A percentile compares a stretch with the other conserved stretches of the same genome.
These are phyloP conservation scores for Eupsittula cactorum DNA, from an alignment of 2,113 vertebrate species.

Conservation along the genomic window DNA sequence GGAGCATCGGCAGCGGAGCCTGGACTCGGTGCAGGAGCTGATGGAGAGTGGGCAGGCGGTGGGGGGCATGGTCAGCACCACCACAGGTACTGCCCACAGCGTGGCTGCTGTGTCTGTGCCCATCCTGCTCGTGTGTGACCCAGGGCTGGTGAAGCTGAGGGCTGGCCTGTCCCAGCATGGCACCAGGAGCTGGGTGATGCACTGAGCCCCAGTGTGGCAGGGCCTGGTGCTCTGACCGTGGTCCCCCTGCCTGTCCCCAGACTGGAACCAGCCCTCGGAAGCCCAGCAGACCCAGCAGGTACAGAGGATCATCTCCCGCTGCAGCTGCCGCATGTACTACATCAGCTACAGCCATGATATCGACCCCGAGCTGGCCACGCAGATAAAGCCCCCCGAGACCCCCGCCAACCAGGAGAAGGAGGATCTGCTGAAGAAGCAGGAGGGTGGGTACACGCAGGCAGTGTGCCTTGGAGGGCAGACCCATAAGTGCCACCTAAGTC, in stretches of 20 bases:
- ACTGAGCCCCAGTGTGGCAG: rapidly evolving
- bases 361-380: constrained; percentile 92
- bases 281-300: constrained; percentile 93
- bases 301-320: constrained; percentile 96
- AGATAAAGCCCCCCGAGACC: constrained; percentile 93
- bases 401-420: constrained; percentile 91
- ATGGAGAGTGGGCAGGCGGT: constrained; percentile 98
- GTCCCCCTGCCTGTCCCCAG: constrained; percentile 61
- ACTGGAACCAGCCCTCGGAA: constrained; percentile 95
- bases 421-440: constrained; percentile 95
- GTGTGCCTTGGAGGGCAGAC: rapidly evolving
- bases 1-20: constrained; percentile 90
- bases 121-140: rapidly evolving
- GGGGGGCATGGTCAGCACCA: constrained; percentile 98
- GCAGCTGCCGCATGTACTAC: constrained; percentile 98
- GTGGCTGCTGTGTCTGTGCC: not conserved
- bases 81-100: constrained; percentile 82
- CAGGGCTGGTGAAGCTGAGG: not conserved
- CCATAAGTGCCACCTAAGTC: not conserved
- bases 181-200: not conserved
- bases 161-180: not conserved
- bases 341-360: constrained; percentile 98
- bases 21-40: constrained; percentile 95
- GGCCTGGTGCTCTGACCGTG: not conserved
- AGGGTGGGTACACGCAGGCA: constrained; percentile 76